Conservation (phyloP, 2,113 vertebrate species). For the Pelmatolapia mariae region DNA sequence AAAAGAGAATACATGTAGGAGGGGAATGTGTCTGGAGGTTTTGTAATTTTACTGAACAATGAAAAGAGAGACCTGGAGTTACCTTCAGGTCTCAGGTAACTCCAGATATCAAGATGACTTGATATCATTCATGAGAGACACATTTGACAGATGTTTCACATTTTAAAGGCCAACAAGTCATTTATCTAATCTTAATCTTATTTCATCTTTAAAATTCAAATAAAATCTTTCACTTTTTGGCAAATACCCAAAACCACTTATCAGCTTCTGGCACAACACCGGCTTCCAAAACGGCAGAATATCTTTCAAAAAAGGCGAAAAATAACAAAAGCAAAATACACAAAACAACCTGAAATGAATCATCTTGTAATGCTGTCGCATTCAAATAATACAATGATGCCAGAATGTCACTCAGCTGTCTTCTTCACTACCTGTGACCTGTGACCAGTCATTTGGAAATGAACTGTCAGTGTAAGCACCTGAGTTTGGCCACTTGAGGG, state of each 20-base stretch:
- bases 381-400: neutral
- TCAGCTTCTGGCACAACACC: neutral
- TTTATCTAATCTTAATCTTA: neutral
- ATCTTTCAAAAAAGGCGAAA: neutral
- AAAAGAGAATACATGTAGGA: too few relatives aligned
- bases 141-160: neutral
- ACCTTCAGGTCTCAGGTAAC: too few relatives aligned
- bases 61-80: too few relatives aligned
- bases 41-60: too few relatives aligned
- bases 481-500: neutral
- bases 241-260: neutral
- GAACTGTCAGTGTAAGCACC: neutral
- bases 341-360: neutral
- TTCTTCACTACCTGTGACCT: neutral
- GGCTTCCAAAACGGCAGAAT: neutral
- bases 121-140: neutral
- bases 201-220: neutral
- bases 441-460: neutral
- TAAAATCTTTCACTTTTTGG: neutral
- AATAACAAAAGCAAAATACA: neutral
- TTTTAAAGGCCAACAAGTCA: neutral
- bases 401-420: neutral
- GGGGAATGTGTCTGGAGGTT: too few relatives aligned
- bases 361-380: rapidly evolving
- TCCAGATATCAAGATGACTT: neutral